Conservation (phyloP, 2,888 invertebrate species). For the Hypercompe scribonia region DNA sequence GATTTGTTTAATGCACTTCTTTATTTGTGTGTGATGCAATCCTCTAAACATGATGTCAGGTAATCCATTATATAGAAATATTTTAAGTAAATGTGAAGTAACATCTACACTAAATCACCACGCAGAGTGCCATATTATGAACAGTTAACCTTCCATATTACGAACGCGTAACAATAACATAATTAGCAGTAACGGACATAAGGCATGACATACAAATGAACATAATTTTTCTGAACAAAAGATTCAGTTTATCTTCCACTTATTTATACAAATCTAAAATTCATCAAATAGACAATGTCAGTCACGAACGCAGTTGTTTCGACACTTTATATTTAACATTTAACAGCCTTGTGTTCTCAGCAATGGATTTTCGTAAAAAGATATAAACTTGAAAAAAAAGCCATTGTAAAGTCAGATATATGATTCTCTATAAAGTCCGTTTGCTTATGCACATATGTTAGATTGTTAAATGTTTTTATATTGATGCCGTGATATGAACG, state of each 20-base stretch:
- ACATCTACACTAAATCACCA: conserved; percentile 8
- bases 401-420: conserved; percentile 55
- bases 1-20: conserved; percentile 39
- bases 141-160: conserved; percentile 22
- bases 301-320: conserved; percentile 56
- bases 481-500: conserved; percentile 61
- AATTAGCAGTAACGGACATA: conserved; percentile 1
- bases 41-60: conserved; percentile 35
- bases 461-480: conserved; percentile 56
- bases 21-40: conserved; percentile 44
- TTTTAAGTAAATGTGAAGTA: conserved; percentile 23
- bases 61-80: conserved; percentile 25
- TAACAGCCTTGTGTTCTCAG: conserved; percentile 63
- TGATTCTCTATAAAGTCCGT: conserved; percentile 47
- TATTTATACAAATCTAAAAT: conserved; percentile 30
- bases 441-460: conserved; percentile 33
- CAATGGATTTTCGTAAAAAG: conserved; percentile 62
- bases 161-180: conserved; percentile 13
- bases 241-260: conserved; percentile 2
- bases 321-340: conserved; percentile 54
- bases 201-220: conserved; percentile 1
- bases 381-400: conserved; percentile 50
- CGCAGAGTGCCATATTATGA: conserved; percentile 6
- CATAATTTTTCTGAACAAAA: conserved; percentile 8
- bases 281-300: conserved; percentile 48